Evolutionary conservation across 2,888 invertebrate genomes (phyloP).

Genomic region (Aproaerema taeniolella): DNA sequence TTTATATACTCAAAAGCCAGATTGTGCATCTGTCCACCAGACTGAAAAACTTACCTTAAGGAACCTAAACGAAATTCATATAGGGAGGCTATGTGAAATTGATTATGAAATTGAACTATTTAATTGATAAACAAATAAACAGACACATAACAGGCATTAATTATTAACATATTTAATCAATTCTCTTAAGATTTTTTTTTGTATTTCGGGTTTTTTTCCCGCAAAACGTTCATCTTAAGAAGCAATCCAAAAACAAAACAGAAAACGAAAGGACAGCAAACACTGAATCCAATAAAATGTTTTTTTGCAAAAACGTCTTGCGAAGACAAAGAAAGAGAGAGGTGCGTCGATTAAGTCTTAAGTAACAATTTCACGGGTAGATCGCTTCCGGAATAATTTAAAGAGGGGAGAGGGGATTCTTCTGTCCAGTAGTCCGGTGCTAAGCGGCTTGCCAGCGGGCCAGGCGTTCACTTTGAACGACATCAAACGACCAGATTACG

Average conservation of each 20-base stretch:
- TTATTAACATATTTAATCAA: no score
- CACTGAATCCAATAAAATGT: slow-evolving; percentile 37
- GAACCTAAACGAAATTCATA: no score
- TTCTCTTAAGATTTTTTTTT: no score
- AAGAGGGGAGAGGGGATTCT: slow-evolving; percentile 24
- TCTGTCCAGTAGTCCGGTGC: slow-evolving; percentile 27
- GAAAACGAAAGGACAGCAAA: slow-evolving; percentile 20
- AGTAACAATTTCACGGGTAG: slow-evolving; percentile 54
- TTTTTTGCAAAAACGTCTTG: slow-evolving; percentile 36
- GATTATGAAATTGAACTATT: no score
- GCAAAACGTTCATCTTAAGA: slow-evolving; percentile 1
- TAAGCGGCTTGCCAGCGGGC: slow-evolving; percentile 37
- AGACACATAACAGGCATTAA: no score
- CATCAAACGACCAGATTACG: slow-evolving; percentile 60
- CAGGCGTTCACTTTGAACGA: slow-evolving; percentile 48
- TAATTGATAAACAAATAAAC: no score
- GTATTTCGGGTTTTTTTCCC: no score
- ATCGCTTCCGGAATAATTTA: slow-evolving; percentile 52
- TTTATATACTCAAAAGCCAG: no score
- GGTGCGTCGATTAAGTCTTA: slow-evolving; percentile 50
- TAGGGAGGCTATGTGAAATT: no score
- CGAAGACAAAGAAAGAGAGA: slow-evolving; percentile 44
- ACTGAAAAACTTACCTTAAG: no score
- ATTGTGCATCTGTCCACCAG: no score
- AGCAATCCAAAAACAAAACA: slow-evolving; percentile 14